Evolutionary conservation across 1,140 invertebrate genomes (phyloP), one percentile per base, ranked within the genome.

Genomic region (Aphaenogaster rudis): DNA sequence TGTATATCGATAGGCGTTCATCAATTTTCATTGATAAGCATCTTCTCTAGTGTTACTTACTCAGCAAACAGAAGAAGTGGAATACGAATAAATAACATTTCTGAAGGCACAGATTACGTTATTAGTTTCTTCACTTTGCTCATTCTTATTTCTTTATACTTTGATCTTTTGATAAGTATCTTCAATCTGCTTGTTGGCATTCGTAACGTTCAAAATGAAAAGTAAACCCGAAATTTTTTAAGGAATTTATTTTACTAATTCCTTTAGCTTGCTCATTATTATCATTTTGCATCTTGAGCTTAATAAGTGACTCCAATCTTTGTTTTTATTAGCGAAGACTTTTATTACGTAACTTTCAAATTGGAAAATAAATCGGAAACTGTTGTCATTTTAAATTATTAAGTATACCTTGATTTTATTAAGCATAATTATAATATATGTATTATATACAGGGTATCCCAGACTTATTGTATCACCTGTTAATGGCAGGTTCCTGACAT

Each of bases 1-100:
- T 7, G 57, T 28, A 48, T 79, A 48, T 67, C n/a, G 28, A 57
- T 42, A 67, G 6, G n/a, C 61, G 61, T 36, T 21, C 17, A 42
- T 80, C 33, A 39, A 5, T 66, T 67, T 15, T 67, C 45, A 48
- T 80, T 52, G 48, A 39, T 64, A 66, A 67, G 36, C 33, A 17
- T 42, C 33, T 66, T 52, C 36, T 50, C 13, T 69, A 6, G n/a
- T 21, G 39, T 15, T 50, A 28, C 5, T 69, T 45, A 45, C 39
- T 67, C 15, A 42, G 64, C 8, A 45, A 67, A 67, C 0, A 45
- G 57, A 39, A 57, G 36, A 61, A 61, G 21, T 61, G 42, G 48
- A 33, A n/a, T 28, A 7, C 15, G 15, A 42, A 54, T 33, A 36
- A 52, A 45, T 42, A 61, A 57, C 13, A 28, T 28, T 45, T 61